A percentile compares a stretch with the other conserved stretches of the same genome.
Evolutionary conservation across 1,140 invertebrate species (phyloP).

Genomic region (Xylocopa sonorina): DNA sequence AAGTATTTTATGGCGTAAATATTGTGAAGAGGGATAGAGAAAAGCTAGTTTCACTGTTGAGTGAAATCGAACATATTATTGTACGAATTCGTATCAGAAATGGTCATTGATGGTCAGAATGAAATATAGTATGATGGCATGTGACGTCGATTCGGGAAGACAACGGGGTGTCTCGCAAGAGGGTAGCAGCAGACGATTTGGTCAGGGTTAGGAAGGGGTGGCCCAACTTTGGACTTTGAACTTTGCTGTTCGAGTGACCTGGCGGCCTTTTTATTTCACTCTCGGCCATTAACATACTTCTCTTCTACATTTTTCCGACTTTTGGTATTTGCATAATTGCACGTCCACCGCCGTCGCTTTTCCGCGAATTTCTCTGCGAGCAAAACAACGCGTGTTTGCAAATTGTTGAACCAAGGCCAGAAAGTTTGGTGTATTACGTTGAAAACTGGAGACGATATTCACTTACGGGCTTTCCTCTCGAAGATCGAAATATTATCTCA

Average conservation of each 20-base stretch:
- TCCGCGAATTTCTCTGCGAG: slow-evolving; percentile 1
- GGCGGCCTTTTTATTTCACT: slow-evolving; percentile 77
- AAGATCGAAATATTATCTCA: too few relatives aligned
- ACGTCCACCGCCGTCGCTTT: slow-evolving; percentile 5
- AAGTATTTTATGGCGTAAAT: too few relatives aligned
- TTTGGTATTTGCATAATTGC: slow-evolving; percentile 64
- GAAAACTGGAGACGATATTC: too few relatives aligned
- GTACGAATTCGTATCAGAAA: too few relatives aligned
- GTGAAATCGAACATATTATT: too few relatives aligned
- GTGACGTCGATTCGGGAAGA: slow-evolving; percentile 56
- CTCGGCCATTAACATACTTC: slow-evolving; percentile 80
- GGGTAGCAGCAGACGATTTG: slow-evolving; percentile 1
- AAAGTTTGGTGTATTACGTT: too few relatives aligned
- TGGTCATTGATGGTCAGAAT: too few relatives aligned
- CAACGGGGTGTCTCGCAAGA: slow-evolving; percentile 54
- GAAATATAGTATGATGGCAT: background rate
- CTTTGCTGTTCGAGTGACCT: slow-evolving; percentile 75
- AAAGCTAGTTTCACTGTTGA: too few relatives aligned
- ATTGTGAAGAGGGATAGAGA: too few relatives aligned
- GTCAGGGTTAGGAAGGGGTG: slow-evolving; percentile 26
- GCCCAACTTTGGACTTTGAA: slow-evolving; percentile 79
- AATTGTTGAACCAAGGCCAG: background rate
- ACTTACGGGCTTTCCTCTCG: too few relatives aligned
- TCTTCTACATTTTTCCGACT: slow-evolving; percentile 74
- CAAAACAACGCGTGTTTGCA: background rate